Evolutionary conservation across 2,888 invertebrate species (phyloP), one percentile per base, ranked within the genome.

Genomic region (Meloe dianella): DNA sequence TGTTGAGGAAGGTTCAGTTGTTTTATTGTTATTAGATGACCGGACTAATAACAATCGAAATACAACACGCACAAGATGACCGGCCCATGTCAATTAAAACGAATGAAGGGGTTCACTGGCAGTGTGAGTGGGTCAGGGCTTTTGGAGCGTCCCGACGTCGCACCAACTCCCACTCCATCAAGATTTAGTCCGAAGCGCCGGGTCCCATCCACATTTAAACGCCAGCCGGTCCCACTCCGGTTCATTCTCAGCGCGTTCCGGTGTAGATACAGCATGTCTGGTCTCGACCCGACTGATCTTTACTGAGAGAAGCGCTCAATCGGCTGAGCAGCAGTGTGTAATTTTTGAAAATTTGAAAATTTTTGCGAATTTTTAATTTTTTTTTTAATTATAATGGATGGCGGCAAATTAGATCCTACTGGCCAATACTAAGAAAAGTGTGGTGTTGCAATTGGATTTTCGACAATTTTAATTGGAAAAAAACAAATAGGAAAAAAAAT

Each of bases 61-160:
- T 29, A 29, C 4, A 58, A 30, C 24, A 29, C 20, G 47, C 35
- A 29, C 54, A n/a, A 6, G 22, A 41, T 24, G 51, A 51, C 54
- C 61, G 51, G 61, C 51, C n/a, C 24, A 29, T 54, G 61, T 61
- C 32, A 63, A 63, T 63, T 57, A 59, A n/a, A 14, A 41, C 41
- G 41, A 41, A 59, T 68, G 66, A 80, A 79, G 79, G 81, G 80
- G 81, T 81, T 78, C 80, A 80, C 73, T 79, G 79, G 78, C 80
- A 81, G 77, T 75, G 79, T 83, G 82, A 83, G 79, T 83, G 82
- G 83, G 83, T 83, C 83, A 83, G 78, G 82, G 83, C 78, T 80
- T 78, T 64, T 58, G 68, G 74, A 77, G 80, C 81, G 82, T 80
- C 80, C 75, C 77, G 81, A 75, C 81, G 81, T 70, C 67, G 66